Conservation (phyloP, 1,140 invertebrate genomes). For the Contarinia nasturtii region DNA sequence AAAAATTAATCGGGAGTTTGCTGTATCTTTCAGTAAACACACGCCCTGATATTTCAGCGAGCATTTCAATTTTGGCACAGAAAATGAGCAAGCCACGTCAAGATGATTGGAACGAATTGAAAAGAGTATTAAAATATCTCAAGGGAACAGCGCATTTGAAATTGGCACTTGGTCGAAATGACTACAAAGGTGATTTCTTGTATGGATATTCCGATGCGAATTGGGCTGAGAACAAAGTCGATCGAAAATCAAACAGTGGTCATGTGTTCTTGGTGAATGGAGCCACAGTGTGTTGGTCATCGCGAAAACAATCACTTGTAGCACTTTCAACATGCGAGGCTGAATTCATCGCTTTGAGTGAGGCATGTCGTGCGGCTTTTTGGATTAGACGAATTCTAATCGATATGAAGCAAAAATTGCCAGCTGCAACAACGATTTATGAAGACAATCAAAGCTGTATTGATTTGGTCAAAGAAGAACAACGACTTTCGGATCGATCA, state of each 20-base stretch:
- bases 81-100: background rate
- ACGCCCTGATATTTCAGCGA: slow-evolving; percentile 7
- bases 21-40: slow-evolving; percentile 7
- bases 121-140: background rate
- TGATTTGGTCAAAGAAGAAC: slow-evolving; percentile 4
- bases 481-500: slow-evolving; percentile 9
- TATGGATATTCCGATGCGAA: slow-evolving; percentile 8
- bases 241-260: slow-evolving; percentile 10
- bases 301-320: slow-evolving; percentile 8
- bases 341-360: slow-evolving; percentile 7
- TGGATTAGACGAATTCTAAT: slow-evolving; percentile 7
- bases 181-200: background rate
- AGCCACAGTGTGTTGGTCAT: slow-evolving; percentile 7
- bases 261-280: slow-evolving; percentile 7
- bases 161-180: background rate
- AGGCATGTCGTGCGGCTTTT: slow-evolving; percentile 5
- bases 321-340: slow-evolving; percentile 10
- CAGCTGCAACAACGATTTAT: background rate
- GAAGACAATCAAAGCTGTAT: slow-evolving; percentile 5
- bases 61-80: background rate
- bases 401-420: slow-evolving; percentile 2
- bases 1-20: slow-evolving; percentile 6
- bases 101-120: background rate
- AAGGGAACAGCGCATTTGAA: slow-evolving; percentile 1
- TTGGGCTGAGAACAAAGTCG: slow-evolving; percentile 8